Evolutionary conservation across 2,797 vertebrate species (phyloP).

Genomic region (Malacoctenus gilli): DNA sequence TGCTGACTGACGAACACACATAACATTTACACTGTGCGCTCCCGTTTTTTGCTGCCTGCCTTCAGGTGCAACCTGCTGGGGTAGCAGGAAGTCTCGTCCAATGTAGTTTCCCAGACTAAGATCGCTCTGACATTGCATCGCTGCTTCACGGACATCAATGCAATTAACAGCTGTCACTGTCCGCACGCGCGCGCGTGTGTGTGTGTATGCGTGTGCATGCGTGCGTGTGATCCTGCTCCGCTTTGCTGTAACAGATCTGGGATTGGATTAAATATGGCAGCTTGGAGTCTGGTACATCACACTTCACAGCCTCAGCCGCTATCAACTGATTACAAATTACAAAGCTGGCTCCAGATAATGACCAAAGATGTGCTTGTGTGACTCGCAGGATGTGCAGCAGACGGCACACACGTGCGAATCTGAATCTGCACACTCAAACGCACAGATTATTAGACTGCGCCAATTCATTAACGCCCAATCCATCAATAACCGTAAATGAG

Average conservation of each 20-base stretch:
- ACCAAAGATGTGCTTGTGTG: conserved; percentile 70
- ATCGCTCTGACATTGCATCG: conserved; percentile 53
- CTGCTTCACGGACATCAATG: conserved; percentile 58
- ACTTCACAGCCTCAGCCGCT: conserved; percentile 73
- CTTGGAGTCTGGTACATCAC: conserved; percentile 75
- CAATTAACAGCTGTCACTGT: conserved; percentile 61
- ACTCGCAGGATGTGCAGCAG: conserved; percentile 45
- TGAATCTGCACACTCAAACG: conserved; percentile 13
- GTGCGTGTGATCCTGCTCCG: conserved; percentile 35
- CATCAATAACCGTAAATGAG: conserved; percentile 60
- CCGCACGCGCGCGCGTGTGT: conserved; percentile 28
- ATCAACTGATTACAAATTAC: conserved; percentile 79
- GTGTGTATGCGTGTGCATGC: conserved; percentile 5
- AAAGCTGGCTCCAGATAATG: conserved; percentile 70
- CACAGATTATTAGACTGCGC: conserved; percentile 38
- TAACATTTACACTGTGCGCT: conserved; percentile 5
- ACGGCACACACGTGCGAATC: conserved; percentile 26
- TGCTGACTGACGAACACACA: not conserved
- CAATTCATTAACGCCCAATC: conserved; percentile 54
- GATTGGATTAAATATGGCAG: conserved; percentile 81
- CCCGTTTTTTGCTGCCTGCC: conserved; percentile 1
- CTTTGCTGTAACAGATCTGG: conserved; percentile 69
- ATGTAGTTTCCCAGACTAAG: conserved; percentile 41
- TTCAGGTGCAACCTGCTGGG: conserved; percentile 21
- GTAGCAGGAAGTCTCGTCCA: conserved; percentile 25